Base-by-base conservation (phyloP, 2,888 invertebrate genomes). In the Tipula unca region DNA sequence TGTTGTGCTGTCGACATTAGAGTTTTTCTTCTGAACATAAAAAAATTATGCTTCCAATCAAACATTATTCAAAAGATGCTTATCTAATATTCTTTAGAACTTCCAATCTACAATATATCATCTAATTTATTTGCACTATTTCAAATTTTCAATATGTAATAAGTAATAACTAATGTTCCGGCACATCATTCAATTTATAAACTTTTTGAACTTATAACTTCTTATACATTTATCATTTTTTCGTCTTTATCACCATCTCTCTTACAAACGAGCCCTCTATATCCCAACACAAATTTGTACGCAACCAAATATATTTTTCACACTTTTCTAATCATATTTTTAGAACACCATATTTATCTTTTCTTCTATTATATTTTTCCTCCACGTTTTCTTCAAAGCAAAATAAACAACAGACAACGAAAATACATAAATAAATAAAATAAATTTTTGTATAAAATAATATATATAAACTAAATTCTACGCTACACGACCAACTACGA, bases 321-420 rank as follows among this genome's bases (percentile, higher is more conserved):
- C 69, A 69, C 69, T 25, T 48, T 69, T 69, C 69, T 69, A 69
- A 69, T 69, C 69, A 69, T 69, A 69, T 69, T 69, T 69, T 69
- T 69, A 69, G 69, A 69, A 69, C 69, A 25, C 20, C 69, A 69
- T 69, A 69, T 69, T 69, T 69, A 20, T 69, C 6, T 69, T 25
- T 69, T 69, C 69, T 25, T 69, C 48, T 54, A 54, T 13, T 17
- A 17, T 54, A 17, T 54, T 54, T 54, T 54, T 17, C 17, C 6
- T 54, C 25, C 25, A 69, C 25, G 69, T 69, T 69, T 69, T 69
- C 69, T 69, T 69, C 69, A 69, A 69, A 69, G 69, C 10, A 69
- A 69, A 69, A 69, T 69, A 69, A 69, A 69, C 69, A 69, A 69
- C 20, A 69, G 25, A 69, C 69, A 69, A 69, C 25, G 25, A 69